Evolutionary conservation across 2,888 invertebrate genomes (phyloP).

Genomic region (Alloscopus bannaensis): DNA sequence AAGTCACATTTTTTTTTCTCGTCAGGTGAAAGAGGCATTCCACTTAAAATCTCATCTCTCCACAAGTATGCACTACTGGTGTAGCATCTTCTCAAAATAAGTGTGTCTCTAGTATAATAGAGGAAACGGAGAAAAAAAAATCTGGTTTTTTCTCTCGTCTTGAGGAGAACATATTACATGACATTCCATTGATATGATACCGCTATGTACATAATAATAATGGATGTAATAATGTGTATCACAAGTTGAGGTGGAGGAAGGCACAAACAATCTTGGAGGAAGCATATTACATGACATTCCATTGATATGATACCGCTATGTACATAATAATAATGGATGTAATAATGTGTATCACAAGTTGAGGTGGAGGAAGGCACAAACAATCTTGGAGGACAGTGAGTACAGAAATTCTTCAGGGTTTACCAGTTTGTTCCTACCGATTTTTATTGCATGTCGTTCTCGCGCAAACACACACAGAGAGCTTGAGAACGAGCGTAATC

Average conservation of each 20-base stretch:
- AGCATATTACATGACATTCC: constrained; percentile 3
- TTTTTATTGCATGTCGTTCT: constrained; percentile 15
- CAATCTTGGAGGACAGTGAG: constrained; percentile 2
- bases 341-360: constrained; percentile 17
- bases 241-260: constrained; percentile 28
- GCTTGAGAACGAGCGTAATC: too few species aligned
- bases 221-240: constrained; percentile 9
- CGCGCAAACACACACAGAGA: too few species aligned
- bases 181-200: constrained; percentile 47
- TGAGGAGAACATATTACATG: background rate
- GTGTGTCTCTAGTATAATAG: background rate
- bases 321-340: background rate
- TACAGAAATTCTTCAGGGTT: too few species aligned
- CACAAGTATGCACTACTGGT: too few species aligned
- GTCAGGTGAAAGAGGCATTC: constrained; percentile 15
- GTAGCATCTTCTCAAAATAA: background rate
- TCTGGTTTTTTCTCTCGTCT: constrained; percentile 57
- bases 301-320: constrained; percentile 53
- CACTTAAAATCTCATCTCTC: constrained; percentile 9
- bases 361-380: constrained; percentile 24
- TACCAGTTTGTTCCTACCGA: background rate
- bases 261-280: constrained; percentile 7
- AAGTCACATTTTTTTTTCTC: constrained; percentile 17
- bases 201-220: constrained; percentile 26
- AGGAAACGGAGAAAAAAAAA: constrained; percentile 30